Evolutionary conservation across 2,888 invertebrate genomes (phyloP).

Genomic region (Lepidocyrtinus sp.): DNA sequence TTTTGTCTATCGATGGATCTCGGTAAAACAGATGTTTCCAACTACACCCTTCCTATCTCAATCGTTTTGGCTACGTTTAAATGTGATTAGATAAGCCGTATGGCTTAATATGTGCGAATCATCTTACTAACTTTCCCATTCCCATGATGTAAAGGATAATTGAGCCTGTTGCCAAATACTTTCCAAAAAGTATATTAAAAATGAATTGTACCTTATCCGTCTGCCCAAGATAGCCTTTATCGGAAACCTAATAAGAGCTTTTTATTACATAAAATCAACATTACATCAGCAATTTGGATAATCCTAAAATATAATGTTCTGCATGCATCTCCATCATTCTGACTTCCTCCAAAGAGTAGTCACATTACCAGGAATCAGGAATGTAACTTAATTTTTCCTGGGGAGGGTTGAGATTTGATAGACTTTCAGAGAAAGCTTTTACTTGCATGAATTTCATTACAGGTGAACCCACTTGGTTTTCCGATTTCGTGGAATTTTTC

Average conservation of each 20-base stretch:
- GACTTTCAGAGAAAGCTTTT: neutral
- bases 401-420: neutral
- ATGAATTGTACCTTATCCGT: neutral
- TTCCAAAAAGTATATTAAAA: neutral
- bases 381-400: no score
- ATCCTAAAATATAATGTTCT: no score
- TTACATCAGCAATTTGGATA: neutral
- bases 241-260: no score
- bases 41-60: no score
- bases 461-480: neutral
- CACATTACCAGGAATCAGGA: no score
- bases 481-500: neutral
- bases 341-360: no score
- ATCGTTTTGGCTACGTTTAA: no score
- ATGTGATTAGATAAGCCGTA: neutral
- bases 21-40: no score
- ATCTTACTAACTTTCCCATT: neutral
- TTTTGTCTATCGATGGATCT: no score
- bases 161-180: neutral
- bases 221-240: neutral
- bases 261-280: neutral
- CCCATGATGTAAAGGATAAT: neutral
- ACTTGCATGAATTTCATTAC: neutral
- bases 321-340: no score
- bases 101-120: constrained; percentile 4